Evolutionary conservation across 1,140 invertebrate genomes (phyloP).

Genomic region (Drosophila santomea): DNA sequence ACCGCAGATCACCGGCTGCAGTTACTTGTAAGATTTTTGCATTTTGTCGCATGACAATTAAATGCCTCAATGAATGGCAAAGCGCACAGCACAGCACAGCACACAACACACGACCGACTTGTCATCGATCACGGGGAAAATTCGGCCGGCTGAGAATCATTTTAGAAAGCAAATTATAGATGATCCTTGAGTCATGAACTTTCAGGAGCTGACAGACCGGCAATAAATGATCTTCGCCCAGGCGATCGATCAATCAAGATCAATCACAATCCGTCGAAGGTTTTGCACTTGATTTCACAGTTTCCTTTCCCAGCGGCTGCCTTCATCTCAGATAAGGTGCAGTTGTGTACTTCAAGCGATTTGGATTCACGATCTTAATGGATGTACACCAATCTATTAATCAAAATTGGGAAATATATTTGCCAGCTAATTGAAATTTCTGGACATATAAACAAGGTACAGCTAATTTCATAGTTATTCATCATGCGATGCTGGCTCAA

Average conservation of each 20-base stretch:
- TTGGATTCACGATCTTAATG: slow-evolving; percentile 8
- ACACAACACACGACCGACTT: slow-evolving; percentile 35
- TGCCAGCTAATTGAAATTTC: neutral
- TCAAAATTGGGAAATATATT: neutral
- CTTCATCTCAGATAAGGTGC: slow-evolving; percentile 9
- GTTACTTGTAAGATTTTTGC: slow-evolving; percentile 61
- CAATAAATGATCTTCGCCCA: slow-evolving; percentile 63
- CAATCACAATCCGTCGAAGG: slow-evolving; percentile 50
- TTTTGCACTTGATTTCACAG: slow-evolving; percentile 63
- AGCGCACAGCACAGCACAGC: slow-evolving; percentile 8
- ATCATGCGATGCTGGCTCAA: neutral
- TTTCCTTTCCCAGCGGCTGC: slow-evolving; percentile 15
- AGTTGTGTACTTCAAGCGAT: neutral
- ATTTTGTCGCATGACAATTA: slow-evolving; percentile 79
- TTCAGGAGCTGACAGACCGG: slow-evolving; percentile 62
- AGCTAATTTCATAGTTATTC: neutral
- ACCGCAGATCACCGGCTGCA: slow-evolving; percentile 54
- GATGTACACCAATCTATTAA: neutral
- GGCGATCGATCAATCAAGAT: slow-evolving; percentile 64
- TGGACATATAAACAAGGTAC: too few relatives aligned
- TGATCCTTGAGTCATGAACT: slow-evolving; percentile 73
- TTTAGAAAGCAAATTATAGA: slow-evolving; percentile 77
- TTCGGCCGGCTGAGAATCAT: slow-evolving; percentile 47
- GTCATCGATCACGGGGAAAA: slow-evolving; percentile 70
- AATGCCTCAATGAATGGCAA: slow-evolving; percentile 76